Evolutionary conservation across 2,888 invertebrate species (phyloP).

Genomic region (Thecocarcelia acutangulata): DNA sequence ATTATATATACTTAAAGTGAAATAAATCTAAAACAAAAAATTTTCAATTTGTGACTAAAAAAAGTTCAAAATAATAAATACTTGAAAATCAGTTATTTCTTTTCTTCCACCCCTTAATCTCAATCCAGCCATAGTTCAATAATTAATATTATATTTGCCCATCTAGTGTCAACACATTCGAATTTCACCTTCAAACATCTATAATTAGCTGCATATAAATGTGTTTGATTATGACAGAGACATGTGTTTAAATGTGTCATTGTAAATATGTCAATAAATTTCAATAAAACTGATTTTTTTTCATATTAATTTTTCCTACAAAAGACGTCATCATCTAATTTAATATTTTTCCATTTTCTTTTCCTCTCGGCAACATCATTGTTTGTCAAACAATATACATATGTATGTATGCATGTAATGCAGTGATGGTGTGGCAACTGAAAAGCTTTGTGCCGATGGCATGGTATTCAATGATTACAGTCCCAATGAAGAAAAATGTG

Average conservation of each 20-base stretch:
- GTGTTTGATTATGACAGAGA: too few relatives aligned
- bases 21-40: too few relatives aligned
- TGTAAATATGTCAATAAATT: constrained; percentile 1
- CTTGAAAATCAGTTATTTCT: too few relatives aligned
- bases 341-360: constrained; percentile 15
- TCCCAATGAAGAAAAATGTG: constrained; percentile 91
- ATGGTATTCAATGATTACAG: constrained; percentile 95
- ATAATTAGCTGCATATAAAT: neutral
- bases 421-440: constrained; percentile 87
- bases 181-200: neutral
- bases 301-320: neutral
- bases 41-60: too few relatives aligned
- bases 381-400: constrained; percentile 29
- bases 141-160: too few relatives aligned
- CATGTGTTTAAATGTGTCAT: neutral
- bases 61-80: too few relatives aligned
- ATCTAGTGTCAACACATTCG: neutral
- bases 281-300: neutral
- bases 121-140: too few relatives aligned
- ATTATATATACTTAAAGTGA: too few relatives aligned
- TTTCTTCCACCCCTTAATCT: too few relatives aligned
- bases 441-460: constrained; percentile 93
- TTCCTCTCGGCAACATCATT: constrained; percentile 4
- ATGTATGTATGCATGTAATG: too few relatives aligned
- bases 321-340: constrained; percentile 14